A percentile compares a stretch with the other conserved stretches of the same genome.
Evolutionary conservation across 2,888 invertebrate species (phyloP).

Genomic region (Sesia apiformis): DNA sequence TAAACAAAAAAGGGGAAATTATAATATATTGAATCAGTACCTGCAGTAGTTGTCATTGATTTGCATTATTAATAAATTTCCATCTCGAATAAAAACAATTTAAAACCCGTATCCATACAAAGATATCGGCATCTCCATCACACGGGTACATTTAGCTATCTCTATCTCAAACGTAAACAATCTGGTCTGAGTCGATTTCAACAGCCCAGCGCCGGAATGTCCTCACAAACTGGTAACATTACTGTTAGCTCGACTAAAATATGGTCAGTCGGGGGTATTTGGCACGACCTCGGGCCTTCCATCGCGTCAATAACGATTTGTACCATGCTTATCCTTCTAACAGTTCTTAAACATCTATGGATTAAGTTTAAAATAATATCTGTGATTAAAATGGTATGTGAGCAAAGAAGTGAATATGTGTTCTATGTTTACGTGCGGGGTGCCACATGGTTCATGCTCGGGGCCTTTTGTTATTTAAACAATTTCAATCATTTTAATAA

Average conservation of each 20-base stretch:
- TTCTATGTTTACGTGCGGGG: not conserved
- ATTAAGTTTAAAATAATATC: no score
- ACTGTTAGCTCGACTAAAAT: constrained; percentile 27
- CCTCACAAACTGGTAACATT: constrained; percentile 12
- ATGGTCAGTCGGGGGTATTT: constrained; percentile 18
- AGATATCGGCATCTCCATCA: constrained; percentile 23
- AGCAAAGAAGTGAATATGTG: no score
- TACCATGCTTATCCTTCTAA: constrained; percentile 1
- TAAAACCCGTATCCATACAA: constrained; percentile 25
- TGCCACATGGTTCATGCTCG: not conserved
- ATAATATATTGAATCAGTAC: no score
- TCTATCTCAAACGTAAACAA: constrained; percentile 68
- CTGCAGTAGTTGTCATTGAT: no score
- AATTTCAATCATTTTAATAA: no score
- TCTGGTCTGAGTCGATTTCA: constrained; percentile 60
- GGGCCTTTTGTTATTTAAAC: not conserved
- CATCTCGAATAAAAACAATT: no score
- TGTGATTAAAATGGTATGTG: no score
- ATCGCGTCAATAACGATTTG: constrained; percentile 3
- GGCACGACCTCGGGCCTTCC: constrained; percentile 26
- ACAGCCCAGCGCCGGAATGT: constrained; percentile 31
- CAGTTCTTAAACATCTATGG: not conserved
- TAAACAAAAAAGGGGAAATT: no score
- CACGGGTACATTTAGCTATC: constrained; percentile 54
- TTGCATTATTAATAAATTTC: no score